Percentiles rank a stretch among this genome's conserved stretches.
phyloP scores from a whole-genome alignment of 1,140 invertebrate genomes.

The Macrostomum lignano region DNA sequence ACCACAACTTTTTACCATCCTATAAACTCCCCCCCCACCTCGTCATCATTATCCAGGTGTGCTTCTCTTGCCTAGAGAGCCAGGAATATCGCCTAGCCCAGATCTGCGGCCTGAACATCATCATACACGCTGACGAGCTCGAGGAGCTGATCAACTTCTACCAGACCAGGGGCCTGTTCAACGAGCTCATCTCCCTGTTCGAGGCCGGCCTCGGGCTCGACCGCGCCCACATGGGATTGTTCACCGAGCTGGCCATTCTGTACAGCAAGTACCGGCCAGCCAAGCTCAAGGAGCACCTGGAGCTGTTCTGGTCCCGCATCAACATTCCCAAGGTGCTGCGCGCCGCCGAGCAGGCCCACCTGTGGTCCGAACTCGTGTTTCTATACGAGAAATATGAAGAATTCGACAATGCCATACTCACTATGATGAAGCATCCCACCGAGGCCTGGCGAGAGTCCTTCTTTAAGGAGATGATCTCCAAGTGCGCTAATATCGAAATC shows the following conservation, averaged over 20 bases:
- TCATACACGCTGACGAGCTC: conserved; percentile 93
- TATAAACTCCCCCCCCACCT: no score
- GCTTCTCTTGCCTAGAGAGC: conserved; percentile 94
- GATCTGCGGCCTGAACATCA: conserved; percentile 96
- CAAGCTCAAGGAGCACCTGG: conserved; percentile 93
- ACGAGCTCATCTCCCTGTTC: conserved; percentile 74
- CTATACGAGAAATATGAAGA: conserved; percentile 99
- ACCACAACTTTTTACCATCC: no score
- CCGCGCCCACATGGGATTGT: conserved; percentile 99
- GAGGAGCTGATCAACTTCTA: conserved; percentile 98
- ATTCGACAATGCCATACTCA: conserved; percentile 89
- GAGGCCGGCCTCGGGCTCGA: conserved; percentile 84
- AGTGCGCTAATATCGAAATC: conserved; percentile 84
- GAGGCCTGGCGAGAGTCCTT: conserved; percentile 97
- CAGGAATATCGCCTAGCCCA: conserved; percentile 88
- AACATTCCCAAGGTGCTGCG: conserved; percentile 96
- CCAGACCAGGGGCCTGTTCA: conserved; percentile 74
- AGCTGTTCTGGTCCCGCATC: conserved; percentile 94
- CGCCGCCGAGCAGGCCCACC: conserved; percentile 83
- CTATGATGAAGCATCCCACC: conserved; percentile 96
- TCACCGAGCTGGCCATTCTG: conserved; percentile 87
- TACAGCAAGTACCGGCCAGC: conserved; percentile 97
- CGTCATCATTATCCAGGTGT: no score
- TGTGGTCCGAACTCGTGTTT: conserved; percentile 96
- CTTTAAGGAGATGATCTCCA: conserved; percentile 48